phyloP scores from a whole-genome alignment of 2,797 vertebrate genomes.

The Acipenser ruthenus region DNA sequence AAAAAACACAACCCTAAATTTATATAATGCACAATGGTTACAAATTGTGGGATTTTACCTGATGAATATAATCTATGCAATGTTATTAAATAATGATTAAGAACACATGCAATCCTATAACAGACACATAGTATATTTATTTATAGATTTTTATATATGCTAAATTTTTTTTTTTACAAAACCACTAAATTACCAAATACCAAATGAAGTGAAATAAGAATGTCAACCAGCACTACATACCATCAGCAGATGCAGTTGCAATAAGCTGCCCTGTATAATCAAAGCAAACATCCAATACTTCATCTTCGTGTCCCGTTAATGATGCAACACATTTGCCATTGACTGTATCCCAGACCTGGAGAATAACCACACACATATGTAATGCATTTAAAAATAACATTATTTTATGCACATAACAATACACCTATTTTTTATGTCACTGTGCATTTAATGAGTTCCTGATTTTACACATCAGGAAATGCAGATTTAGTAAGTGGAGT shows the following conservation, averaged over 20 bases:
- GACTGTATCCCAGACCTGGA: conserved; percentile 75
- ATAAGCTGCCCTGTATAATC: conserved; percentile 79
- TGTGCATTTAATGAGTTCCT: too few relatives aligned
- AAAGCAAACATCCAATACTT: conserved; percentile 87
- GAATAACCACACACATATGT: conserved; percentile 12
- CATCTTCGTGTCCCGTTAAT: conserved; percentile 72
- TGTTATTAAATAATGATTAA: too few relatives aligned
- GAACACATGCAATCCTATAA: too few relatives aligned
- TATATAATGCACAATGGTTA: too few relatives aligned
- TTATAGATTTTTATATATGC: too few relatives aligned
- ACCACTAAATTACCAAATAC: not conserved
- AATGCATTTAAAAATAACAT: not conserved
- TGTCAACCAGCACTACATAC: conserved; percentile 45
- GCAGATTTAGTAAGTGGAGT: too few relatives aligned
- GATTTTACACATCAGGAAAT: too few relatives aligned
- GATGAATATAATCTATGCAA: too few relatives aligned
- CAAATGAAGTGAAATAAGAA: not conserved
- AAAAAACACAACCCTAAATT: too few relatives aligned
- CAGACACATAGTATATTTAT: too few relatives aligned
- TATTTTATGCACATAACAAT: not conserved
- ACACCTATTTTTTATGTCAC: not conserved
- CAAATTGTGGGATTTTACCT: too few relatives aligned
- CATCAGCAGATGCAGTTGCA: conserved; percentile 80
- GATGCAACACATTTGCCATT: conserved; percentile 70
- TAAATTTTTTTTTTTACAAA: too few relatives aligned